Evolutionary conservation across 2,113 vertebrate genomes (phyloP).

Genomic region (Osmerus eperlanus): DNA sequence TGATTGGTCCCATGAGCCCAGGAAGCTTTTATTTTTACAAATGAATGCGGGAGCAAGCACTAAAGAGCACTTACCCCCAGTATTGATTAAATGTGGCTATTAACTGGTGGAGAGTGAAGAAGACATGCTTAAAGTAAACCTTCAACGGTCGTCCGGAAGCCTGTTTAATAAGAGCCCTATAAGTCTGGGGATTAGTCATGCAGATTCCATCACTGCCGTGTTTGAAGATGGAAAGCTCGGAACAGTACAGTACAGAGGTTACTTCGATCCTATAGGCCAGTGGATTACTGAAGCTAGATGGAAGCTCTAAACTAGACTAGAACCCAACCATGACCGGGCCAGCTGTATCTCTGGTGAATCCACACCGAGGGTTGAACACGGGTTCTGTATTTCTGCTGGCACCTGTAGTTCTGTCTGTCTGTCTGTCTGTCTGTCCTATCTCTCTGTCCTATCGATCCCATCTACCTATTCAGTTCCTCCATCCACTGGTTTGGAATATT

Average conservation of each 20-base stretch:
- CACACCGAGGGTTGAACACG: too few species aligned
- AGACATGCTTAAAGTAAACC: constrained; percentile 50
- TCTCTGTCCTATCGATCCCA: too few species aligned
- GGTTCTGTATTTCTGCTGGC: too few species aligned
- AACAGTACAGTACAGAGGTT: constrained; percentile 30
- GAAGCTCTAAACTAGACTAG: constrained; percentile 11
- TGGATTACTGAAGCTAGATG: constrained; percentile 39
- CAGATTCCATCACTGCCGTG: constrained; percentile 56
- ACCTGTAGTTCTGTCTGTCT: too few species aligned
- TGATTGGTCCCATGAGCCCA: constrained; percentile 57
- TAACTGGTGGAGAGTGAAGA: constrained; percentile 47
- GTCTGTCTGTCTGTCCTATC: too few species aligned
- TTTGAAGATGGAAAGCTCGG: constrained; percentile 44
- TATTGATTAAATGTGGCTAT: constrained; percentile 70
- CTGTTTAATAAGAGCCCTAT: constrained; percentile 51
- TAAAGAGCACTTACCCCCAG: constrained; percentile 59
- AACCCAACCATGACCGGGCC: constrained; percentile 2
- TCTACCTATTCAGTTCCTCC: too few species aligned
- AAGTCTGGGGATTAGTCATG: constrained; percentile 56
- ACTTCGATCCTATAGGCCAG: constrained; percentile 27
- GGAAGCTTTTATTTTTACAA: constrained; percentile 67
- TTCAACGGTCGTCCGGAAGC: constrained; percentile 20
- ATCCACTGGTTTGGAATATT: too few species aligned
- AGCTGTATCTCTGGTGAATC: too few species aligned
- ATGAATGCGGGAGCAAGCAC: constrained; percentile 50